Base-by-base conservation (phyloP, 2,113 vertebrate genomes). In the Aramus guarauna region DNA sequence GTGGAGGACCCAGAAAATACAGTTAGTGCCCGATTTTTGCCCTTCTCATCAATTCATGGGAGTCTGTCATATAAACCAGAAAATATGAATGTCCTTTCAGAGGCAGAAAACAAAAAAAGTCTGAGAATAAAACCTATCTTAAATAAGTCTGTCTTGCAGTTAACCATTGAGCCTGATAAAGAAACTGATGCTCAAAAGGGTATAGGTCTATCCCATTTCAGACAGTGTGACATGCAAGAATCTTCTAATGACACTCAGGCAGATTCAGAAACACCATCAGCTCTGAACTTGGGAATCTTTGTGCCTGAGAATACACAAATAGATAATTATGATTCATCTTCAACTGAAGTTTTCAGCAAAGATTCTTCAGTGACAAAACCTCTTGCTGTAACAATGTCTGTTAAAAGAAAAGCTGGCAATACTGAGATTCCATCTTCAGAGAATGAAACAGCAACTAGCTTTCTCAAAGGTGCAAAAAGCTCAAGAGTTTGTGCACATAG, bases 341-440 rank as follows among this genome's bases (percentile, higher is more conserved):
- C 60, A 17, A 55, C 43, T 16, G 11, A 69, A 90, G 59, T 36
- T 69, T 26, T 59, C n/a, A 52, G 48, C 47, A 62, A 53, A 50
- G 88, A 90, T 30, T 92, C 74, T 90, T 81, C 87, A 50, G 43
- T 66, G 47, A 92, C 58, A 90, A 86, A 96, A 83, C 75, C 87
- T 78, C 37, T 69, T 94, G 74, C 79, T 79, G 75, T 63, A 66
- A 86, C n/a, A 13, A 43, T 3, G n/a, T 83, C 66, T 0, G 8
- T 48, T 27, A 85, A 75, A 30, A 88, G 10, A 73, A 87, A 85
- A 85, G 47, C 12, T 43, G 75, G 27, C 52, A 52, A 20, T 47
- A 7, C 10, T 30, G n/a, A 74, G 36, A 9, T 45, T 34, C 24
- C 36, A 6, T 37, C 48, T 45, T 45, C 67, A 87, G 87, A 52